Percentiles rank a stretch among this genome's conserved stretches.
Conservation (phyloP, 2,113 vertebrate species). For the Saiga tatarica region DNA sequence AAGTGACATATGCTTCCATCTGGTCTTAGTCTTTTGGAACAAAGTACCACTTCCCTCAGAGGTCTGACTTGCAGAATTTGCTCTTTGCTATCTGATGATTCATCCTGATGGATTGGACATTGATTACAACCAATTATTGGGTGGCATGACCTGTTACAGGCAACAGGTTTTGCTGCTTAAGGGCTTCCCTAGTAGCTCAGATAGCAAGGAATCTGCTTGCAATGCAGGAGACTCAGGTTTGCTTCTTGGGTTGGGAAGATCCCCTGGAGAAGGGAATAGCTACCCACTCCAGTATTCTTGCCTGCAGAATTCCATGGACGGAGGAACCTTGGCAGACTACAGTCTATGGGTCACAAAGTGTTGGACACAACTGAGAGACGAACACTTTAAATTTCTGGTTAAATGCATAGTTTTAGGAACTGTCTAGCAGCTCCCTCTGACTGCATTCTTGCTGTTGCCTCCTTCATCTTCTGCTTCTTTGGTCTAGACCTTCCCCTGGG, state of each 20-base stretch:
- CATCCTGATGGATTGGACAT: neutral
- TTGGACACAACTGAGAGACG: neutral
- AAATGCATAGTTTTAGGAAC: neutral
- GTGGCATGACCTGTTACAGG: neutral
- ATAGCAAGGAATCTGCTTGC: neutral
- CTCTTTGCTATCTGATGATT: neutral
- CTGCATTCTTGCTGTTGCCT: neutral
- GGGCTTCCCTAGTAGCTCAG: neutral
- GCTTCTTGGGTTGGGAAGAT: neutral
- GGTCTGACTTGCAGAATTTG: neutral
- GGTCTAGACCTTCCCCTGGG: neutral
- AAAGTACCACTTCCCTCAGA: neutral
- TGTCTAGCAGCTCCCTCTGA: neutral
- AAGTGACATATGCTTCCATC: neutral
- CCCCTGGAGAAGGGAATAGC: neutral
- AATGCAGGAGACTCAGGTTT: neutral
- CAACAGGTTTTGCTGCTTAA: neutral
- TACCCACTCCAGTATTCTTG: neutral
- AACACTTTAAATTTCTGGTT: neutral
- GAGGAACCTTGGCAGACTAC: neutral
- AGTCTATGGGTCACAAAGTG: neutral
- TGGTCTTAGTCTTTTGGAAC: neutral
- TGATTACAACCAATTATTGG: neutral
- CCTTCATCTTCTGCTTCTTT: neutral
- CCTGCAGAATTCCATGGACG: neutral